Evolutionary conservation across 2,888 invertebrate genomes (phyloP).

Genomic region (Hypomecis punctinalis): DNA sequence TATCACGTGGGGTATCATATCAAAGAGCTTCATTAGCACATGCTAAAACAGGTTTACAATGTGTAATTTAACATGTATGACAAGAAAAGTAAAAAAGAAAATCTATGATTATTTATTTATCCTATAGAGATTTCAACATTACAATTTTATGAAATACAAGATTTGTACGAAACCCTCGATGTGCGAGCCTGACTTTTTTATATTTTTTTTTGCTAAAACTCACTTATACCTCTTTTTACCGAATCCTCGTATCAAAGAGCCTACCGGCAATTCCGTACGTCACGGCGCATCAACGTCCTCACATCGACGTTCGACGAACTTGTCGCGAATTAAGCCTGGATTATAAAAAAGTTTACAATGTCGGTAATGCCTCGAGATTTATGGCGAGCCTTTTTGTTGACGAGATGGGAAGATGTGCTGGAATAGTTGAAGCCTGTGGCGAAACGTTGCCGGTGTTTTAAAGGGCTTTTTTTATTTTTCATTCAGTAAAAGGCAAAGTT

Average conservation of each 20-base stretch:
- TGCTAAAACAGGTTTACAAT: no score
- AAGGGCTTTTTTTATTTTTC: neutral
- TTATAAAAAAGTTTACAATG: constrained; percentile 38
- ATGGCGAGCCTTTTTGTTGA: constrained; percentile 18
- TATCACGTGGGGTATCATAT: no score
- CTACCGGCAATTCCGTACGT: constrained; percentile 61
- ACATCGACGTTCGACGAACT: constrained; percentile 66
- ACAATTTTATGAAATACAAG: no score
- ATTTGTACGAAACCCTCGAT: no score
- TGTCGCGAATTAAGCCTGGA: constrained; percentile 63
- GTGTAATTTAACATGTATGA: no score
- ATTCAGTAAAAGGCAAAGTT: no score
- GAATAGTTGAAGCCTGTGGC: constrained; percentile 6
- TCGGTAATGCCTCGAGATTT: constrained; percentile 20
- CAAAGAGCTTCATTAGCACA: no score
- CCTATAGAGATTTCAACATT: no score
- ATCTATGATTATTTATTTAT: no score
- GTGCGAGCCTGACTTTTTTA: no score
- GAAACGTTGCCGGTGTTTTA: constrained; percentile 1
- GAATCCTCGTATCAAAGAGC: constrained; percentile 60
- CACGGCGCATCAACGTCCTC: constrained; percentile 64
- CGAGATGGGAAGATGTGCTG: neutral
- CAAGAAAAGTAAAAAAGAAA: no score
- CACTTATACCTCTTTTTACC: constrained; percentile 46
- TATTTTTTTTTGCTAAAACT: no score